Conservation (phyloP, 2,797 vertebrate species). For the Euphonia xanthogaster region DNA sequence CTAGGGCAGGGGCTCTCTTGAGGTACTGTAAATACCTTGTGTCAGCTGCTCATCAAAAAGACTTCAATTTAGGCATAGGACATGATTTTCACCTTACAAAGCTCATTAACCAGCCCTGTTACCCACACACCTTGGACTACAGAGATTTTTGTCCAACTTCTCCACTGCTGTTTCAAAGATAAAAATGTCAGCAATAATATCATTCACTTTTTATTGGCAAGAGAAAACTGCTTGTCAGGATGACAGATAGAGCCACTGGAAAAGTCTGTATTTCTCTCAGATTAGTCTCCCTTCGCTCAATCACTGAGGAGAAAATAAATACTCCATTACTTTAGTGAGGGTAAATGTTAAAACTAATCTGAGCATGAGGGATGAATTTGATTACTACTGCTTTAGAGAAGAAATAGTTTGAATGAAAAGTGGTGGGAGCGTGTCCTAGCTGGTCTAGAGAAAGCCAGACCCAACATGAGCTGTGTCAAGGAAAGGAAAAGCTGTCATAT, state of each 20-base stretch:
- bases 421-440: background rate
- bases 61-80: background rate
- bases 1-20: background rate
- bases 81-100: background rate
- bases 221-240: background rate
- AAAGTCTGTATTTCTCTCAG: background rate
- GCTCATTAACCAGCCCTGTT: background rate
- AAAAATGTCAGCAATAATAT: background rate
- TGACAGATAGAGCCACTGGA: background rate
- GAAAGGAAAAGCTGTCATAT: background rate
- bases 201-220: background rate
- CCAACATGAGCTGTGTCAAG: fast-evolving
- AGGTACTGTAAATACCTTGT: background rate
- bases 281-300: background rate
- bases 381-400: background rate
- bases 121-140: background rate
- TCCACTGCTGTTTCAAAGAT: background rate
- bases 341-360: background rate
- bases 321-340: background rate
- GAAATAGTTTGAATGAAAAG: background rate
- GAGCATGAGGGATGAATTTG: background rate
- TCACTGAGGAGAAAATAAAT: background rate
- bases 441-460: background rate
- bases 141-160: background rate
- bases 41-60: background rate